Base-by-base conservation (phyloP, 2,888 invertebrate species). In the Galeopsomyia nigrocyanea region DNA sequence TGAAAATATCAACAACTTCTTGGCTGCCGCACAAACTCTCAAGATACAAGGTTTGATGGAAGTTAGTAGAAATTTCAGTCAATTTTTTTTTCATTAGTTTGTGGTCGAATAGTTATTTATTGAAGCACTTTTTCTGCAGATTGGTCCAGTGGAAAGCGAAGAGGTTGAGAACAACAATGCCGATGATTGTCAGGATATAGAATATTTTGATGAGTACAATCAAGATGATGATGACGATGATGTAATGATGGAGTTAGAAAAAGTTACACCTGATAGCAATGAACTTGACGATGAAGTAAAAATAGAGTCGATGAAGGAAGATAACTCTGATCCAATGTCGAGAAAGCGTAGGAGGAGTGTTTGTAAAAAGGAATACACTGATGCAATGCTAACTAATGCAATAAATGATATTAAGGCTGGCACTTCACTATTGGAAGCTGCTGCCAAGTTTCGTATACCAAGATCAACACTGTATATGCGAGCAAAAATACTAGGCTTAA, bases 391-490 rank as follows among this genome's bases (percentile, higher is more conserved):
- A n/a, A 79, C 78, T 16, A 80, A 84, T 0, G 88, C 87, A 13
- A 82, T 88, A 65, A 79, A 80, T 49, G 87, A 87, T 73, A 77
- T 88, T n/a, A 81, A 80, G 49, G 75, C 80, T 1, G 88, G 88
- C 0, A 81, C 82, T 55, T 83, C 86, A 3, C 80, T 88, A 26
- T 78, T 87, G 57, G 87, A 87, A 71, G 84, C 87, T 55, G 81
- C 88, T 9, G 80, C 81, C 2, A 83, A 81, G 16, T 82, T 87
- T 74, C 81, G 85, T 60, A 86, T 88, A 71, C 87, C 88, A 3
- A 82, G 87, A 19, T 87, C 87, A 2, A 88, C 87, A 0, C 80
- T 88, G 3, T 87, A 88, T 47, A 85, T 87, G 81, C 79, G 86
- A 60, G 87, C 87, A 17, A 85, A 86, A 73, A 78, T 83, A 7